Evolutionary conservation across 2,888 invertebrate genomes (phyloP), one percentile per base, ranked within the genome.

Genomic region (Nudaria mundana): DNA sequence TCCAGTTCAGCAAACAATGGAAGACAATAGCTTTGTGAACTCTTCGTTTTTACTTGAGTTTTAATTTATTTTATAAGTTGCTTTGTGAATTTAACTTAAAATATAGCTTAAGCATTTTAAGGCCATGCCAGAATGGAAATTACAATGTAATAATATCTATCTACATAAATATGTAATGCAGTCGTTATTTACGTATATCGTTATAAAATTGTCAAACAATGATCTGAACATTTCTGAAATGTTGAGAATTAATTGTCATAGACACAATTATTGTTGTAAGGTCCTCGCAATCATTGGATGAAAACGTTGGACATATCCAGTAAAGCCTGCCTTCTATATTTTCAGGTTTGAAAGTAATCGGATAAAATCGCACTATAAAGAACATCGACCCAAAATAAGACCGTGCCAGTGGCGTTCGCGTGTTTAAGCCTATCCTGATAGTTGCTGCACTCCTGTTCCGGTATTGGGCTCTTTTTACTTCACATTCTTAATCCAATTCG

Each of bases 1-100:
- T 85, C 71, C 61, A 71, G 63, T 71, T 69, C 75, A 64, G 72
- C 68, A 76, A 70, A 76, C 49, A 64, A 54, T 72, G 79, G 83
- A 83, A 83, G 80, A 83, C 80, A 48, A 62, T 52, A 63, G 56
- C 30, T 47, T 61, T 66, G 28, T 13, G 5, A 25, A 37, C 30
- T n/a, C n/a, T 40, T 40, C 11, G 14, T 8, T 34, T 25, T 20
- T 20, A 5, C 10, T 8, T 14, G 23, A 14, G 15, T 7, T 23
- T n/a, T 16, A 1, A 12, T 20, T 20, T 7, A 1, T 1, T 7
- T 2, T 24, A 8, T 11, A 6, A 15, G 7, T 29, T 30, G 28
- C 32, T 30, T 6, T 39, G 30, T 32, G 38, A 42, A 48, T 39
- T 37, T 20, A 37, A 29, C 30, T 42, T 40, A n/a, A 16, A 18